Evolutionary conservation across 1,140 invertebrate species (phyloP).

Genomic region (Gerris buenoi): DNA sequence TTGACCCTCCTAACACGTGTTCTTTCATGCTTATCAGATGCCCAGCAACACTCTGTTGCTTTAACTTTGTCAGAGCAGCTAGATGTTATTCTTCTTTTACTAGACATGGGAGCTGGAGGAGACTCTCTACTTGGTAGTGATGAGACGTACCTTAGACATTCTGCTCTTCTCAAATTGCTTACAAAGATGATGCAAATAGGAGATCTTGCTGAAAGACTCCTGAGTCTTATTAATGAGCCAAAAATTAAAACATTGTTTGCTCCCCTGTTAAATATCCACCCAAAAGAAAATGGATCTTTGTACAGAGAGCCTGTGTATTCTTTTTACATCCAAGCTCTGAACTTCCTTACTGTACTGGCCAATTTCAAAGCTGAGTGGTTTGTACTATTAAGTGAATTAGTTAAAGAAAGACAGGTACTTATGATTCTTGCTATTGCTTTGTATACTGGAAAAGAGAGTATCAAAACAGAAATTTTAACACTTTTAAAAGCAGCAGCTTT

Average conservation of each 20-base stretch:
- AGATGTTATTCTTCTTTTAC: not conserved
- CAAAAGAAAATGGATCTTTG: constrained; percentile 8
- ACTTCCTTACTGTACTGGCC: constrained; percentile 30
- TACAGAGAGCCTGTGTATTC: constrained; percentile 29
- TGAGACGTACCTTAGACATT: constrained; percentile 5
- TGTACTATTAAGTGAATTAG: constrained; percentile 31
- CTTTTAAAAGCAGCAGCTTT: constrained; percentile 32
- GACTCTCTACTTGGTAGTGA: not conserved
- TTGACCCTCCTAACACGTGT: not conserved
- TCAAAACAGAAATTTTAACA: constrained; percentile 34
- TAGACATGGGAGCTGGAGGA: not conserved
- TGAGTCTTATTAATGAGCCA: not conserved
- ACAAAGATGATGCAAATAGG: constrained; percentile 4
- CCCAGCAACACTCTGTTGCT: not conserved
- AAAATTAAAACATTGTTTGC: constrained; percentile 12
- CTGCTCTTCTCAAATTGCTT: constrained; percentile 9
- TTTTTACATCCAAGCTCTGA: constrained; percentile 28
- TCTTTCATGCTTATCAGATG: not conserved
- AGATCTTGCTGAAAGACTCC: constrained; percentile 9
- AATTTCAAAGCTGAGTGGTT: constrained; percentile 32
- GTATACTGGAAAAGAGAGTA: constrained; percentile 31
- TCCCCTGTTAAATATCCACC: constrained; percentile 7
- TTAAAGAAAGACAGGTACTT: constrained; percentile 34
- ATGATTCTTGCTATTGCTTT: constrained; percentile 36
- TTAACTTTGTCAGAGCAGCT: not conserved